Evolutionary conservation across 2,113 vertebrate genomes (phyloP), one percentile per base, ranked within the genome.

Genomic region (Erinaceus europaeus): DNA sequence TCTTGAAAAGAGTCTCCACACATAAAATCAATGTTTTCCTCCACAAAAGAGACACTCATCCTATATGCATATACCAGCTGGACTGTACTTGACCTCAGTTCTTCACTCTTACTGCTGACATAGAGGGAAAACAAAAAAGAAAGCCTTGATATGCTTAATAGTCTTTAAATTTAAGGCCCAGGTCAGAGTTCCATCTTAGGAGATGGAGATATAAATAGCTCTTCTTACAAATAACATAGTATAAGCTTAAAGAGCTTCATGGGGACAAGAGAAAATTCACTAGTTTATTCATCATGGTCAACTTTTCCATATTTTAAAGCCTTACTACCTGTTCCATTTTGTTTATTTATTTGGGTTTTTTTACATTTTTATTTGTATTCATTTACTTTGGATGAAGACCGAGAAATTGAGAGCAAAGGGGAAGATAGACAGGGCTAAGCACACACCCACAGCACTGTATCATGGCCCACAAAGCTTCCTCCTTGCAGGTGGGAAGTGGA

Each of bases 41-140:
- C 92, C 80, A 91, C 77, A 78, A 84, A 89, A 91, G 88, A 90
- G 52, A 89, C 59, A 44, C 84, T 64, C 42, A 72, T 88, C 84
- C 78, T 59, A 0, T 78, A 93, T 90, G 93, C 91, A 96, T 94
- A 94, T 93, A 75, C 36, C 48, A 59, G 42, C 46, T 93, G 84
- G 78, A 93, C 91, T 79, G 65, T 79, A 57, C 74, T 82, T 94
- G 93, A 96, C 89, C 82, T 48, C 87, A 34, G 64, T 90, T 85
- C 84, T 78, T 86, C 32, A 89, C 57, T 55, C 62, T 88, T 80
- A 57, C 75, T 89, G 86, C 53, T 79, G 72, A 82, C 90, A 87
- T 80, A 68, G 74, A 84, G 4, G 74, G 90, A 69, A 62, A 44
- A 50, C 17, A 75, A 90, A 65, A 42, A 65, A 90, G 78, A 78